Evolutionary conservation across 2,797 vertebrate species (phyloP).

Genomic region (Melanotaenia maccullochi): DNA sequence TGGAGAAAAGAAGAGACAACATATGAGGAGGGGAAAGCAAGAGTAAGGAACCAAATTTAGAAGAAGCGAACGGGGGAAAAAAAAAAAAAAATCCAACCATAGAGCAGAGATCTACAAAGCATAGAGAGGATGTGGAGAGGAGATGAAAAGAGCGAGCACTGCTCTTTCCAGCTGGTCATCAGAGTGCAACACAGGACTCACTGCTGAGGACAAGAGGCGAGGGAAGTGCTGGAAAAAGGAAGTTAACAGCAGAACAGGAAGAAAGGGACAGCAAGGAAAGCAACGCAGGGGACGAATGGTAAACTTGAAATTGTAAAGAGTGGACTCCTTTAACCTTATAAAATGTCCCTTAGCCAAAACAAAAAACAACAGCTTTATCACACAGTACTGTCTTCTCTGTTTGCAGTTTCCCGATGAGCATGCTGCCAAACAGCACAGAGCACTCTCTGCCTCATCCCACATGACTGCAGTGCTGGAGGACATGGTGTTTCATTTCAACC

Average conservation of each 20-base stretch:
- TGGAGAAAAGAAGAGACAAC: conserved; percentile 55
- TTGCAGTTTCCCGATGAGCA: conserved; percentile 54
- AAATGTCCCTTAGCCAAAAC: conserved; percentile 66
- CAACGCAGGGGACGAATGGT: conserved; percentile 43
- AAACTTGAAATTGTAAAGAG: conserved; percentile 60
- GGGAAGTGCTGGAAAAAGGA: conserved; percentile 9
- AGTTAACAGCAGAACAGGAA: conserved; percentile 12
- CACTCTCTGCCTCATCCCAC: conserved; percentile 67
- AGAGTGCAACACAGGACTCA: conserved; percentile 49
- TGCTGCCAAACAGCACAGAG: conserved; percentile 65
- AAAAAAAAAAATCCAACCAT: conserved; percentile 29
- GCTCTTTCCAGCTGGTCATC: conserved; percentile 58
- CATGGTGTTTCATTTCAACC: conserved; percentile 76
- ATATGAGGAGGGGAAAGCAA: conserved; percentile 42
- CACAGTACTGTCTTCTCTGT: conserved; percentile 53
- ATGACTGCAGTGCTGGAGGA: conserved; percentile 74
- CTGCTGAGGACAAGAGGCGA: conserved; percentile 26
- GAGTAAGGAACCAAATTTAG: conserved; percentile 64
- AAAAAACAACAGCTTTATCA: conserved; percentile 57
- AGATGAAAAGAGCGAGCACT: conserved; percentile 57
- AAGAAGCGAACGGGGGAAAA: conserved; percentile 33
- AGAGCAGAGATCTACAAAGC: conserved; percentile 42
- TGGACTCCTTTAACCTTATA: conserved; percentile 56
- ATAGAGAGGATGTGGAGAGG: conserved; percentile 33
- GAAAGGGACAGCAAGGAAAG: not conserved